Percentiles rank a stretch among this genome's conserved stretches.
Evolutionary conservation across 2,888 invertebrate genomes (phyloP).

Genomic region (Nymphalis c-album): DNA sequence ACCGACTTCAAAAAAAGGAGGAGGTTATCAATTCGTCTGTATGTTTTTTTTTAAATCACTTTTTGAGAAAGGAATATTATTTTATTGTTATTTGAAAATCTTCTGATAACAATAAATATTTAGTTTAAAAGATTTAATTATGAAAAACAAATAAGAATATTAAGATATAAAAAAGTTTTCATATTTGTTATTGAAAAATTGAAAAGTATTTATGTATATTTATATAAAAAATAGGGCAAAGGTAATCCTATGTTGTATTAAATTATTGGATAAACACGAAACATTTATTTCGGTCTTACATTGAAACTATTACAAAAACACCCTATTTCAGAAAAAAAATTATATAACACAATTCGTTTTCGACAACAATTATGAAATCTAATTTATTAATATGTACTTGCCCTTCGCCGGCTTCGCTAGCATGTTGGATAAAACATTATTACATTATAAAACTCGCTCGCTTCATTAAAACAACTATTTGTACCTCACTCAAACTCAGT

Average conservation of each 20-base stretch:
- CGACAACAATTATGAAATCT: slow-evolving; percentile 6
- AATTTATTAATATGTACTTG: slow-evolving; percentile 5
- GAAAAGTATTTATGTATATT: no score
- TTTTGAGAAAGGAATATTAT: no score
- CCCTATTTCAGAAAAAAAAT: not conserved
- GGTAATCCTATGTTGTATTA: not conserved
- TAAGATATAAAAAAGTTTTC: no score
- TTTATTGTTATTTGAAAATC: no score
- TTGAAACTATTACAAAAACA: not conserved
- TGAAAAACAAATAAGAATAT: no score
- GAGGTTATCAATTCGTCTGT: no score
- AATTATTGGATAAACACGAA: not conserved
- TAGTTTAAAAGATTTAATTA: no score
- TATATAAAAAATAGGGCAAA: no score
- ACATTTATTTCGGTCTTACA: not conserved
- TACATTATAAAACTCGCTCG: slow-evolving; percentile 36
- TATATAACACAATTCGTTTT: not conserved
- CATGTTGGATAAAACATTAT: slow-evolving; percentile 28
- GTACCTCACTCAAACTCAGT: slow-evolving; percentile 45
- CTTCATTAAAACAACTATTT: slow-evolving; percentile 42
- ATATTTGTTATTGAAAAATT: no score
- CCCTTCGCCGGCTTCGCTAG: not conserved
- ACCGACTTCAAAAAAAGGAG: no score
- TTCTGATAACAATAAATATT: no score
- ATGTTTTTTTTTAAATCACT: no score